These are phyloP conservation scores for Solea senegalensis DNA, from an alignment of 2,113 vertebrate genomes.

Conservation along the genomic window DNA sequence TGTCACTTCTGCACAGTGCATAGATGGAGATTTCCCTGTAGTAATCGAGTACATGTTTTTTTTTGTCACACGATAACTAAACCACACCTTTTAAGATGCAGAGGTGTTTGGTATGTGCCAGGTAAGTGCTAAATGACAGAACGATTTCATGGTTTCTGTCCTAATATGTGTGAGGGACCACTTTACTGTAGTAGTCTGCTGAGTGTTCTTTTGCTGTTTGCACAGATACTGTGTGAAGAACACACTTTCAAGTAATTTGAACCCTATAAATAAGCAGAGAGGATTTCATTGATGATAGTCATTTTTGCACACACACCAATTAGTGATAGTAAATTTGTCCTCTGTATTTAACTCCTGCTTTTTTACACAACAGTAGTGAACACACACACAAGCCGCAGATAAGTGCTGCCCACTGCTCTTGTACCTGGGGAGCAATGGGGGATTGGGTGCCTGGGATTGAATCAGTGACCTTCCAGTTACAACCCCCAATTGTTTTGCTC, in stretches of 20 bases:
- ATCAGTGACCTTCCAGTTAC: no score
- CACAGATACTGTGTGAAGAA: constrained; percentile 27
- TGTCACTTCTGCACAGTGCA: constrained; percentile 4
- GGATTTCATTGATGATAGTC: no score
- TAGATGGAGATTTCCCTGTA: background rate
- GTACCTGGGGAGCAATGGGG: no score
- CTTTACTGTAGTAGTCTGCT: constrained; percentile 37
- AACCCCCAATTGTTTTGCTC: no score
- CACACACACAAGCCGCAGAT: no score
- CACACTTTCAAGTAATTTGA: constrained; percentile 24
- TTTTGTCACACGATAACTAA: constrained; percentile 5
- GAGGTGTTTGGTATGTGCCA: background rate
- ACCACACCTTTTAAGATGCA: constrained; percentile 18
- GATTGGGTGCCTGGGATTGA: no score
- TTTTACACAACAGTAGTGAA: no score
- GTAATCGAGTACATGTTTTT: background rate
- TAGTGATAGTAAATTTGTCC: no score
- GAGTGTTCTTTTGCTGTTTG: constrained; percentile 17
- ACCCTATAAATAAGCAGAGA: constrained; percentile 16
- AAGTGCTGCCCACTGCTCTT: no score
- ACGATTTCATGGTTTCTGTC: constrained; percentile 49
- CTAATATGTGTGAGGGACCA: constrained; percentile 34
- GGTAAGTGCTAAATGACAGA: constrained; percentile 38
- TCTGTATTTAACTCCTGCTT: no score
- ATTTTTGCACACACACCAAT: no score